Evolutionary conservation across 2,888 invertebrate species (phyloP).

Genomic region (Pterostichus niger): DNA sequence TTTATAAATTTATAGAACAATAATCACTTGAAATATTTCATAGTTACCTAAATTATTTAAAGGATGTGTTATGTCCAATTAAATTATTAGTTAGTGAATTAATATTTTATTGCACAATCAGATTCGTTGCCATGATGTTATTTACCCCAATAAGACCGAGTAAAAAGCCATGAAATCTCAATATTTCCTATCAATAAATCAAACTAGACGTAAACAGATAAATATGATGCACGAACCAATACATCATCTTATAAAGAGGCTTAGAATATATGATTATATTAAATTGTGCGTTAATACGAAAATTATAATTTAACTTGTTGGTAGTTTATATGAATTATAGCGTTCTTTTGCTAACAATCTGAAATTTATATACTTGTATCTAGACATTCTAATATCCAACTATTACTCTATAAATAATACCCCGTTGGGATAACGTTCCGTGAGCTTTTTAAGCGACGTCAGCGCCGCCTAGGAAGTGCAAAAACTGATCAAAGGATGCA

Average conservation of each 20-base stretch:
- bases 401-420: conserved; percentile 53
- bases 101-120: no score
- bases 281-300: conserved; percentile 53
- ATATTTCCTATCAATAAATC: conserved; percentile 22
- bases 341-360: conserved; percentile 45
- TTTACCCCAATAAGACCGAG: no score
- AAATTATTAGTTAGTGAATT: no score
- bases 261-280: conserved; percentile 52
- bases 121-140: no score
- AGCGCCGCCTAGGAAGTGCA: not conserved
- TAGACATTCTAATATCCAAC: conserved; percentile 55
- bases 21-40: no score
- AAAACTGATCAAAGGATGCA: conserved; percentile 27
- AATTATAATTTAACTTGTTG: conserved; percentile 49
- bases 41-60: no score
- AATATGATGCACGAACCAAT: conserved; percentile 38
- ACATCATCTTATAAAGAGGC: conserved; percentile 41
- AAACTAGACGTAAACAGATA: conserved; percentile 17
- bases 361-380: conserved; percentile 55
- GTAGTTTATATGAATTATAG: conserved; percentile 56
- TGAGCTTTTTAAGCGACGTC: conserved; percentile 9
- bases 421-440: conserved; percentile 44
- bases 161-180: not conserved
- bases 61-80: no score
- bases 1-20: no score